These are phyloP conservation scores for Mesocentrotus franciscanus DNA, from an alignment of 53 echinoderm and acorn worm genomes.

Conservation along the genomic window DNA sequence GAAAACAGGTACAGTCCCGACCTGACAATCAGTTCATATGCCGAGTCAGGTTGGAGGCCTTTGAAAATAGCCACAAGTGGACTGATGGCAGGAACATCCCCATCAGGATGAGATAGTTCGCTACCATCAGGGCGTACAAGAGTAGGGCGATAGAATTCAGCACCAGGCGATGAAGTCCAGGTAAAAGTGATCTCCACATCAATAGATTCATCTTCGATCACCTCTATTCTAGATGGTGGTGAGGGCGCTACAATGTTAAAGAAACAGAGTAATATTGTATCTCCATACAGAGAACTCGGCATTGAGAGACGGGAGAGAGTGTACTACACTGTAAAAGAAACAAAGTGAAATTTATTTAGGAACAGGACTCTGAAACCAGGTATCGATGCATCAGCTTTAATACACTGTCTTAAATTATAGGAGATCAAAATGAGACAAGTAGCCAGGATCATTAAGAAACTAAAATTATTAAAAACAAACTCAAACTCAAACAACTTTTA, in stretches of 20 bases:
- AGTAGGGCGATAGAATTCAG: conserved; percentile 35
- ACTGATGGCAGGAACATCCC: not conserved
- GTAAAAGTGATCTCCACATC: not conserved
- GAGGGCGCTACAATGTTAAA: not conserved
- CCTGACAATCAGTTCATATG: not conserved
- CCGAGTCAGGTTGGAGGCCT: not conserved
- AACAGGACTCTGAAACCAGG: too few species aligned
- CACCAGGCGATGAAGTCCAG: not conserved
- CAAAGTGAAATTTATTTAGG: too few species aligned
- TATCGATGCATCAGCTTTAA: too few species aligned
- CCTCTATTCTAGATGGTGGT: not conserved
- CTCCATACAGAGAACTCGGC: too few species aligned
- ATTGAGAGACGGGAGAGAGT: not conserved
- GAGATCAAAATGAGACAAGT: too few species aligned
- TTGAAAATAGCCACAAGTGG: not conserved
- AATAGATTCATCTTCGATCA: not conserved
- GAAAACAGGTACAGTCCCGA: not conserved
- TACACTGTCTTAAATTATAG: too few species aligned
- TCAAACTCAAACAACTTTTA: too few species aligned
- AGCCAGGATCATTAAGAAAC: too few species aligned
- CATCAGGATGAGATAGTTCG: not conserved
- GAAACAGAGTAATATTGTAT: not conserved
- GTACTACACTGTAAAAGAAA: not conserved
- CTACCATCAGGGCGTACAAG: conserved; percentile 8
- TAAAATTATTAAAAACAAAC: too few species aligned